Evolutionary conservation across 2,888 invertebrate genomes (phyloP).

Genomic region (Acheta domesticus): DNA sequence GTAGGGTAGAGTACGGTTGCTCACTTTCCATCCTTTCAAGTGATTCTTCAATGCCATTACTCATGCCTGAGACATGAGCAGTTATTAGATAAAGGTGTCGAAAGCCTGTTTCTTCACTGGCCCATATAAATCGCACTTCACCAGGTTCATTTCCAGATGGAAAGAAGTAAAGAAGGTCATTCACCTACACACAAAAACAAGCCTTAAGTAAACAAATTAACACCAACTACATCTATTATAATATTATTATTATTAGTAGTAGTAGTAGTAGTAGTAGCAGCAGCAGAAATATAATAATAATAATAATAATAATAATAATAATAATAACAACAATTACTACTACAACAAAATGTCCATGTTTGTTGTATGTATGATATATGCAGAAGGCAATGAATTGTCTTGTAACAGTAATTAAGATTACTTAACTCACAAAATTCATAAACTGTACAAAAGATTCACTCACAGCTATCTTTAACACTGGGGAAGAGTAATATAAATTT

Average conservation of each 20-base stretch:
- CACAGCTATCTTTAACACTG: no score
- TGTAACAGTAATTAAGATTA: no score
- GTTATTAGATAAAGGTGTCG: conserved; percentile 82
- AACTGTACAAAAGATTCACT: no score
- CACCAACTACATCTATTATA: background rate
- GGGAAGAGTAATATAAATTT: no score
- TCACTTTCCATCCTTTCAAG: conserved; percentile 52
- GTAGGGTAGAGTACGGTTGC: conserved; percentile 34
- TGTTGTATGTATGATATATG: no score
- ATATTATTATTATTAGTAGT: background rate
- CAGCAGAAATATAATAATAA: background rate
- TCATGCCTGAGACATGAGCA: conserved; percentile 51
- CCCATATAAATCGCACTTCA: conserved; percentile 76
- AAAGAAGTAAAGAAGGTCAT: conserved; percentile 79
- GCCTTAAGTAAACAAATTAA: background rate
- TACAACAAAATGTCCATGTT: no score
- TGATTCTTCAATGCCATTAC: conserved; percentile 56
- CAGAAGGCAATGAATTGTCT: no score
- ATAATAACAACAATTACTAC: background rate
- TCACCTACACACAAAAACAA: conserved; percentile 50
- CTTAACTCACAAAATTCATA: no score
- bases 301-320: no score
- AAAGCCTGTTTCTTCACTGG: conserved; percentile 86
- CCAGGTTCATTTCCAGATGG: conserved; percentile 49
- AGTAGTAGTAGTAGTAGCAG: no score